Percentiles rank a stretch among this genome's conserved stretches.
Conservation (phyloP, 2,888 invertebrate species). For the Operophtera brumata region DNA sequence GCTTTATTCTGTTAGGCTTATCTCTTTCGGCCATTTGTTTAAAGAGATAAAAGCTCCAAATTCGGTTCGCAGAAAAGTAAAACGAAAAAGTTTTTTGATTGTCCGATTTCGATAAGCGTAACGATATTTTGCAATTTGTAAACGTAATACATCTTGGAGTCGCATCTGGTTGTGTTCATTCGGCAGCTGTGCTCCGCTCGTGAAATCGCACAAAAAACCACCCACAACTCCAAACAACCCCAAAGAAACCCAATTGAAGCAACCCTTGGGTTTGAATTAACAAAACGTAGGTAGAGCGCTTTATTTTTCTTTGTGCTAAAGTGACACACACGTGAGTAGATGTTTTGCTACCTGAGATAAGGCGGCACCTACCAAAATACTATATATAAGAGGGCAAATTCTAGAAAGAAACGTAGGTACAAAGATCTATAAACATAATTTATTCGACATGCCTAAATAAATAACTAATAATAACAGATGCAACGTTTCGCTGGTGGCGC, state of each 20-base stretch:
- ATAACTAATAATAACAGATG: no score
- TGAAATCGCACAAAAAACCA: slow-evolving; percentile 41
- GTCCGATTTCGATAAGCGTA: not conserved
- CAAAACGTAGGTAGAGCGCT: slow-evolving; percentile 41
- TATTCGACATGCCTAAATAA: no score
- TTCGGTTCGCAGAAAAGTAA: not conserved
- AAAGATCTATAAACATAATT: not conserved
- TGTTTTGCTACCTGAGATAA: slow-evolving; percentile 8
- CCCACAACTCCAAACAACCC: slow-evolving; percentile 39
- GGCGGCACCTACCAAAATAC: not conserved
- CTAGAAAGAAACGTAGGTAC: no score
- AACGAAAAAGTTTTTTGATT: not conserved
- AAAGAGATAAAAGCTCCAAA: not conserved
- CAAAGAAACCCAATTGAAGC: slow-evolving; percentile 49
- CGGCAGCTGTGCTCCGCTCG: slow-evolving; percentile 49
- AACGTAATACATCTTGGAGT: slow-evolving; percentile 27
- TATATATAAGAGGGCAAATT: not conserved
- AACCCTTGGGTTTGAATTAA: slow-evolving; percentile 50
- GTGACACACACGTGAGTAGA: slow-evolving; percentile 7
- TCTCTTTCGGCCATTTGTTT: slow-evolving; percentile 20
- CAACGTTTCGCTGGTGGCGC: no score
- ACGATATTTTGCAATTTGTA: slow-evolving; percentile 9
- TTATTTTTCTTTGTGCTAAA: slow-evolving; percentile 34
- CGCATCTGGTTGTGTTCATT: slow-evolving; percentile 55
- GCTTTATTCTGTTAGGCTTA: slow-evolving; percentile 10